Base-by-base conservation (phyloP, 2,797 vertebrate species). In the Nyctalus aviator region DNA sequence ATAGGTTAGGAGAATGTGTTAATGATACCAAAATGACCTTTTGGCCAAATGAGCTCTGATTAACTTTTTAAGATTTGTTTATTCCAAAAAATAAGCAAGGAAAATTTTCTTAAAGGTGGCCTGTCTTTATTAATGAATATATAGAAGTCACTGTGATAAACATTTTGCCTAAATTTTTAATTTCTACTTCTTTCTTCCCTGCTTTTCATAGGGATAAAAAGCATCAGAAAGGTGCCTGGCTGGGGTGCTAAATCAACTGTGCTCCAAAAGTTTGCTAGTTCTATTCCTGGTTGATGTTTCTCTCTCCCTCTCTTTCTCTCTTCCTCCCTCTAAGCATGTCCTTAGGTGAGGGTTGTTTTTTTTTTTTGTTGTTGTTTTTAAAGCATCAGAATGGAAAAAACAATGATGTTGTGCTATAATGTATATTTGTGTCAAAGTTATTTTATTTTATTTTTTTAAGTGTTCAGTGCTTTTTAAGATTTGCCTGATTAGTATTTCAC, bases 41-140 rank as follows among this genome's bases (percentile, higher is more conserved):
- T 44, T 59, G 15, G 8, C 23, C 23, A 55, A 78, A 18, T n/a
- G 9, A 73, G 8, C 5, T 69, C 15, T 55, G 10, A 30, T 81
- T 68, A 72, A 69, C 73, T 92, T 62, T 76, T 46, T 62, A 13
- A 64, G 20, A 69, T n/a, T 55, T 32, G 77, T 69, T 94, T 88
- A 27, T 48, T 86, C 30, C 5, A 72, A 68, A 90, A 85, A 76
- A n/a, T 62, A 88, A 13, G 82, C 0, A 68, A 17, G 78, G 62
- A 79, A 77, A 76, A 83, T 46, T 41, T 46, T 20, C 14, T 73
- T 46, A 5, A 76, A 14, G 17, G 68, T 37, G 0, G 1, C 78
- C 3, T 37, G 12, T 21, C 15, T 68, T 10, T 62, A 64, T 50
- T 57, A 66, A 90, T 27, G 27, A n/a, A 59, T 62, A 57, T 23